Conservation (phyloP, 2,888 invertebrate species). For the Morpho helenor region DNA sequence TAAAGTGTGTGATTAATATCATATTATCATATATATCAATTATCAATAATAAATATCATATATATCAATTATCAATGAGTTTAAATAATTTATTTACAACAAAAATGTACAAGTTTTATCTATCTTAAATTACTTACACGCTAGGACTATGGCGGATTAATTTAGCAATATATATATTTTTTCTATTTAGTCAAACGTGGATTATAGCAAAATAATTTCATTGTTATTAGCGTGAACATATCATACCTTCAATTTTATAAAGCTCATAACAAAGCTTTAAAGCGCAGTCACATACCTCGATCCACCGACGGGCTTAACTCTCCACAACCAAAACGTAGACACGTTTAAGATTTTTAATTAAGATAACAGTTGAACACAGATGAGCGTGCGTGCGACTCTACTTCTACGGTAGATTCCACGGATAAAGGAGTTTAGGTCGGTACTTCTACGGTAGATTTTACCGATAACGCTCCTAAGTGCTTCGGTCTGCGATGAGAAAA, state of each 20-base stretch:
- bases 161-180: no score
- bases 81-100: no score
- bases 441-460: conserved; percentile 7
- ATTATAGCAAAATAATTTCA: no score
- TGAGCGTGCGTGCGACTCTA: conserved; percentile 25
- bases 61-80: no score
- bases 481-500: conserved; percentile 27
- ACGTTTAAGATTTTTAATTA: conserved; percentile 60
- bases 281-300: not conserved
- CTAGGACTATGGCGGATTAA: no score
- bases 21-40: no score
- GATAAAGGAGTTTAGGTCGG: conserved; percentile 8
- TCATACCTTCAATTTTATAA: not conserved
- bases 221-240: not conserved
- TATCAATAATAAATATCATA: no score
- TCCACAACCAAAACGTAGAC: conserved; percentile 32
- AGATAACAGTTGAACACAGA: conserved; percentile 47
- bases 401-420: conserved; percentile 9
- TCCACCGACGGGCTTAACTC: not conserved
- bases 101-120: no score
- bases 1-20: no score
- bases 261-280: no score
- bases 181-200: no score
- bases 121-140: no score
- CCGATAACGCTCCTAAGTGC: conserved; percentile 3